phyloP scores from a whole-genome alignment of 1,140 invertebrate species.

The Melanaphis sacchari region DNA sequence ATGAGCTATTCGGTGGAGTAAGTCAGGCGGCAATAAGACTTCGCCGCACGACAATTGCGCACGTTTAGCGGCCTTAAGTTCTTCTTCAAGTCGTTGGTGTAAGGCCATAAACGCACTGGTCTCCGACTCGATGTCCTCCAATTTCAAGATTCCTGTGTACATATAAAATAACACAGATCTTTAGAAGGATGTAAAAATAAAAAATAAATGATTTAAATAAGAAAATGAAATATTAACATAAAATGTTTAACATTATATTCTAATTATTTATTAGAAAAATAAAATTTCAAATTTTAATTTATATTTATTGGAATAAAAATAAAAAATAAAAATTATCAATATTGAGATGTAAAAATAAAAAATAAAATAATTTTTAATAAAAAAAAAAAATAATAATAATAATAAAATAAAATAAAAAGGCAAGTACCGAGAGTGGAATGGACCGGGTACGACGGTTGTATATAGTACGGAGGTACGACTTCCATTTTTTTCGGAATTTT shows the following conservation, averaged over 20 bases:
- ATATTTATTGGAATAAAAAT: background rate
- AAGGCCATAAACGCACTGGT: conserved; percentile 65
- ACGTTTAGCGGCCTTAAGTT: conserved; percentile 78
- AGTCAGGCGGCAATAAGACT: conserved; percentile 79
- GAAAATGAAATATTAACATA: background rate
- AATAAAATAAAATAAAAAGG: conserved; percentile 25
- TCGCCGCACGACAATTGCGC: conserved; percentile 80
- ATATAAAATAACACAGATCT: background rate
- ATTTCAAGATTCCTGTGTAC: conserved; percentile 58
- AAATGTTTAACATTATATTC: background rate
- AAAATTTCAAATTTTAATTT: background rate
- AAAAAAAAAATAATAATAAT: too few species aligned
- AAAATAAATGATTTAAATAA: background rate
- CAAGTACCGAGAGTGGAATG: conserved; percentile 51
- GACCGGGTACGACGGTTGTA: conserved; percentile 53
- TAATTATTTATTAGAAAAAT: background rate
- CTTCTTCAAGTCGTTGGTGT: conserved; percentile 75
- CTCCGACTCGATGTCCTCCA: conserved; percentile 59
- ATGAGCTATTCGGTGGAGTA: conserved; percentile 76
- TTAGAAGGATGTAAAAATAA: background rate
- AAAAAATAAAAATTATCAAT: background rate
- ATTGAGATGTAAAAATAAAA: background rate
- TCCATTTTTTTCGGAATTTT: conserved; percentile 52
- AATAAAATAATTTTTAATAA: background rate
- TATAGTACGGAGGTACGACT: conserved; percentile 49